A percentile compares a stretch with the other conserved stretches of the same genome.
Evolutionary conservation across 2,113 vertebrate species (phyloP).

Genomic region (Amphiprion percula): DNA sequence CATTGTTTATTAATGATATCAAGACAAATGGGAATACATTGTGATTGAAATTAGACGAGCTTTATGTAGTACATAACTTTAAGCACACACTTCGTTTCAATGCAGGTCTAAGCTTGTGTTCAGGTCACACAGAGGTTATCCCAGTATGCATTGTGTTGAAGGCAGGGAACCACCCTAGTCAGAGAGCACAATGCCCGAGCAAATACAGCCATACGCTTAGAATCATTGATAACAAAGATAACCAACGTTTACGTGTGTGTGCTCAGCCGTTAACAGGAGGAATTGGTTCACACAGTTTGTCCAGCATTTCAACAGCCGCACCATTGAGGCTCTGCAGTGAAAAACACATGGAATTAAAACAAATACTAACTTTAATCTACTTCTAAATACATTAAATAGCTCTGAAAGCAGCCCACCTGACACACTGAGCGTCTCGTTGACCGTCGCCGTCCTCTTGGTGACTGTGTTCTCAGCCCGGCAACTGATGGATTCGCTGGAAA

Average conservation of each 20-base stretch:
- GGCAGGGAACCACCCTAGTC: not conserved
- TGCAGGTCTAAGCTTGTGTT: not conserved
- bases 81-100: too few species aligned
- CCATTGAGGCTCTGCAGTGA: constrained; percentile 34
- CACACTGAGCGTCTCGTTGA: constrained; percentile 28
- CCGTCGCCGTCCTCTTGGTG: not conserved
- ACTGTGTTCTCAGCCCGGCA: constrained; percentile 45
- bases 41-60: not conserved
- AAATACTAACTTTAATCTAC: not conserved
- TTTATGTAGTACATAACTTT: not conserved
- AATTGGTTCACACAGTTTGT: not conserved
- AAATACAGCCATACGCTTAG: constrained; percentile 11
- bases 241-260: not conserved
- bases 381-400: not conserved
- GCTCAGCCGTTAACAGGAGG: not conserved
- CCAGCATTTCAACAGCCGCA: constrained; percentile 54
- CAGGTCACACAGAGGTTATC: not conserved
- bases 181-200: not conserved
- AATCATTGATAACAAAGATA: not conserved
- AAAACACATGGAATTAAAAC: not conserved
- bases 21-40: constrained; percentile 11
- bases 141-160: constrained; percentile 10
- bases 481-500: constrained; percentile 36
- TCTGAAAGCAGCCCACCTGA: constrained; percentile 18
- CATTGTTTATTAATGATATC: constrained; percentile 36